Percentiles rank a stretch among this genome's conserved stretches.
phyloP scores from a whole-genome alignment of 2,113 vertebrate species.

The Laterallus jamaicensis region DNA sequence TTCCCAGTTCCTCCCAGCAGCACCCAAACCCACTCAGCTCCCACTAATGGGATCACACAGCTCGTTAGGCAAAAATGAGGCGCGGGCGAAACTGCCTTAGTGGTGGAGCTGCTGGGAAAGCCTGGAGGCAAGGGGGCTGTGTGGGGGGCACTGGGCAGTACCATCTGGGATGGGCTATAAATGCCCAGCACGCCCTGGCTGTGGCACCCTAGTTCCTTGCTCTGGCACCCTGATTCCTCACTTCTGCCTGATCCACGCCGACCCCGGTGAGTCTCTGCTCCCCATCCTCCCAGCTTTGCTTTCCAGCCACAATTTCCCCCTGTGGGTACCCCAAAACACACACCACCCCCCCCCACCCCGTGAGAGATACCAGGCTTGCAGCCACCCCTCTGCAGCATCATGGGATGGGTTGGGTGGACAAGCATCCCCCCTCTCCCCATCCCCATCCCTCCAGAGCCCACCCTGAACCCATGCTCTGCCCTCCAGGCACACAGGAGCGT shows the following conservation, averaged over 20 bases:
- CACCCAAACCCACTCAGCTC: background rate
- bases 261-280: background rate
- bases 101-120: background rate
- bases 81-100: background rate
- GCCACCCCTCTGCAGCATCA: background rate
- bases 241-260: accelerated
- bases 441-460: no score
- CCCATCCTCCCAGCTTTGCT: background rate
- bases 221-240: no score
- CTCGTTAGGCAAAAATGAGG: slow-evolving; percentile 50
- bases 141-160: background rate
- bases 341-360: no score
- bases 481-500: background rate
- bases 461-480: background rate
- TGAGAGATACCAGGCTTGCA: accelerated
- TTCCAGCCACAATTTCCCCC: no score
- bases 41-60: background rate
- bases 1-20: background rate
- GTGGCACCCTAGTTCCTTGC: background rate
- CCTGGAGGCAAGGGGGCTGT: background rate
- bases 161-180: background rate
- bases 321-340: background rate
- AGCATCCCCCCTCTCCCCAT: no score
- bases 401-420: no score
- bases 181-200: accelerated